Conservation (phyloP, 2,113 vertebrate genomes). For the Seriola dumerili region DNA sequence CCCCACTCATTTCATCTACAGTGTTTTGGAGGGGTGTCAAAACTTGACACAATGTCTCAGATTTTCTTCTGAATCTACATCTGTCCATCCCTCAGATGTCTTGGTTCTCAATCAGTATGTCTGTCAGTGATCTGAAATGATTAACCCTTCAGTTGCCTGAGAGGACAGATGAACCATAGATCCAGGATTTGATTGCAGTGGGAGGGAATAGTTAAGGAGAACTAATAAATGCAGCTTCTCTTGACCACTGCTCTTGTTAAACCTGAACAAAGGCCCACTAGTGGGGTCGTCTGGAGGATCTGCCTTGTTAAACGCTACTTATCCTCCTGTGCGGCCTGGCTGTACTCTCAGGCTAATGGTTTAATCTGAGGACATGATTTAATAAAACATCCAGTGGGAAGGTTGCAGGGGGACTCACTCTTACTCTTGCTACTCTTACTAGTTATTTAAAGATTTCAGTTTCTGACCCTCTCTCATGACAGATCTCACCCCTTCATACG, state of each 20-base stretch:
- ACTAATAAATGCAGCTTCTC: not conserved
- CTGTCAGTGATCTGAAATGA: slow-evolving; percentile 22
- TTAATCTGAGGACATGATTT: slow-evolving; percentile 37
- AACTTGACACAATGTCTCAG: not conserved
- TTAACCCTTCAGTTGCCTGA: slow-evolving; percentile 13
- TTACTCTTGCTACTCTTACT: not conserved
- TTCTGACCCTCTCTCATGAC: not conserved
- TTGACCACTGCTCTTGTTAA: not conserved
- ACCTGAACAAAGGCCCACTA: slow-evolving; percentile 11
- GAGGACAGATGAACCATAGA: not conserved
- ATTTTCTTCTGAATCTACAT: slow-evolving; percentile 12
- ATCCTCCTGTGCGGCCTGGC: slow-evolving; percentile 18
- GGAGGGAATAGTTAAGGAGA: slow-evolving; percentile 14
- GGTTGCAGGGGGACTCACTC: slow-evolving; percentile 4
- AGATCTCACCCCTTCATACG: not conserved
- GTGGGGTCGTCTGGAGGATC: slow-evolving; percentile 5
- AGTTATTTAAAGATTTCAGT: slow-evolving; percentile 13
- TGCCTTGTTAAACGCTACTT: slow-evolving; percentile 47
- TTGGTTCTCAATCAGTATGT: not conserved
- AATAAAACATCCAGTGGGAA: slow-evolving; percentile 18
- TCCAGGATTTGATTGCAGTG: not conserved
- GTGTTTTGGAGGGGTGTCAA: slow-evolving; percentile 33
- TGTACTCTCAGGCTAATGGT: slow-evolving; percentile 25
- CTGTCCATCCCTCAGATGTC: slow-evolving; percentile 3
- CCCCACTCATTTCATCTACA: slow-evolving; percentile 29